Percentiles rank a stretch among this genome's conserved stretches.
phyloP scores from a whole-genome alignment of 2,888 invertebrate species.

The Cantharis rustica region DNA sequence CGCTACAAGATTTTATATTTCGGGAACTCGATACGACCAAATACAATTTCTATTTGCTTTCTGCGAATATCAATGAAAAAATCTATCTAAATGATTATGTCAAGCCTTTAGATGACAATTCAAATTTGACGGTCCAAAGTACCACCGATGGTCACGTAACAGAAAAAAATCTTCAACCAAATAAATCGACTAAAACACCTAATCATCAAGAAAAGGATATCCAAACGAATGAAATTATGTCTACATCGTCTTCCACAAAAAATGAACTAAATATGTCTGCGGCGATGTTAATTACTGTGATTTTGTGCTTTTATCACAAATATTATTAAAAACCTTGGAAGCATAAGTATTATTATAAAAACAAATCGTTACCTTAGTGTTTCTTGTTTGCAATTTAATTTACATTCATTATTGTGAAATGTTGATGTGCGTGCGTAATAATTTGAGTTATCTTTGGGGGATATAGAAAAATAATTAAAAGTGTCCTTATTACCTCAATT shows the following conservation, averaged over 20 bases:
- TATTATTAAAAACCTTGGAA: neutral
- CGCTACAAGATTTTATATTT: slow-evolving; percentile 68
- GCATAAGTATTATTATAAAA: neutral
- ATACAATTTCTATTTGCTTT: slow-evolving; percentile 71
- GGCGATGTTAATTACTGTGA: neutral
- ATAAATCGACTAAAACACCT: neutral
- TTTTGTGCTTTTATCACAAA: neutral
- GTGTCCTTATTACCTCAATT: neutral
- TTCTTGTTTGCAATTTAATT: neutral
- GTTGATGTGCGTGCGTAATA: neutral
- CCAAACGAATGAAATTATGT: neutral
- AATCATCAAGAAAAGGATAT: neutral
- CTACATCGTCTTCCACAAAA: neutral
- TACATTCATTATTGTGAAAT: neutral
- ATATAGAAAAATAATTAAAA: neutral
- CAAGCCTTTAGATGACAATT: neutral
- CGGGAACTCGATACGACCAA: slow-evolving; percentile 63
- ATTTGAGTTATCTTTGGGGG: neutral
- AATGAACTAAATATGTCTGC: neutral
- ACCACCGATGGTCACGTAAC: neutral
- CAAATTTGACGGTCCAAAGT: neutral
- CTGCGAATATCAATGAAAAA: slow-evolving; percentile 64
- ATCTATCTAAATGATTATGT: slow-evolving; percentile 65
- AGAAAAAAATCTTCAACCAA: neutral
- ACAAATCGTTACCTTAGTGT: neutral